A percentile compares a stretch with the other conserved stretches of the same genome.
Conservation (phyloP, 2,113 vertebrate genomes). For the Ptychochromis oligacanthus region DNA sequence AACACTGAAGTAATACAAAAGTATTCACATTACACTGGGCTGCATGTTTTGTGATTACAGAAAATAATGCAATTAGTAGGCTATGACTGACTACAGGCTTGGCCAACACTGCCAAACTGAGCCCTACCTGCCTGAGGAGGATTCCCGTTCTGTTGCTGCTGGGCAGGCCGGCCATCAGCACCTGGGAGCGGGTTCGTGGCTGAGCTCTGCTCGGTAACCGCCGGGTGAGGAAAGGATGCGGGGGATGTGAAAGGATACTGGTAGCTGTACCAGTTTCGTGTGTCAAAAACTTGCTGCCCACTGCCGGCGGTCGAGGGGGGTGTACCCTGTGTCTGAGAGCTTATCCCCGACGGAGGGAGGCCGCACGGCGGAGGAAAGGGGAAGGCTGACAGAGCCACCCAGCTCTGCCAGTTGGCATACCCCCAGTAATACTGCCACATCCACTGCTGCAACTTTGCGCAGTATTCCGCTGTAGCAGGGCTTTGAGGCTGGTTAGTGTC, state of each 20-base stretch:
- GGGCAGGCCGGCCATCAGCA: constrained; percentile 35
- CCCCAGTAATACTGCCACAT: constrained; percentile 93
- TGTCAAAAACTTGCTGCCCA: constrained; percentile 43
- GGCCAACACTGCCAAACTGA: background rate
- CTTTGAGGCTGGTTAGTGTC: background rate
- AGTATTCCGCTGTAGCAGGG: constrained; percentile 82
- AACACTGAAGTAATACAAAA: background rate
- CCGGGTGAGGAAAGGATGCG: background rate
- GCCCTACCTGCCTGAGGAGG: constrained; percentile 64
- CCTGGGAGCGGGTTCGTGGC: constrained; percentile 1
- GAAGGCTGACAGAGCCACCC: constrained; percentile 70
- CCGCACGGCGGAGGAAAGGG: constrained; percentile 59
- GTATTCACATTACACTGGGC: background rate
- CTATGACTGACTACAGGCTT: background rate
- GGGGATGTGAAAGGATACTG: constrained; percentile 28
- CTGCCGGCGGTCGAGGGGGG: background rate
- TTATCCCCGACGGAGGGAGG: constrained; percentile 45
- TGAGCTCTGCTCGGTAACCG: constrained; percentile 28
- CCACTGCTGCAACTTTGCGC: constrained; percentile 88
- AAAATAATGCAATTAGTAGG: background rate
- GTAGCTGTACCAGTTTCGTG: constrained; percentile 52
- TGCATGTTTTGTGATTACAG: background rate
- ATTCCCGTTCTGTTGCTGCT: constrained; percentile 64
- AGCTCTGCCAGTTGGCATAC: constrained; percentile 86
- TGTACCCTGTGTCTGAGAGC: background rate